Evolutionary conservation across 2,888 invertebrate species (phyloP).

Genomic region (Drosophila mulleri): DNA sequence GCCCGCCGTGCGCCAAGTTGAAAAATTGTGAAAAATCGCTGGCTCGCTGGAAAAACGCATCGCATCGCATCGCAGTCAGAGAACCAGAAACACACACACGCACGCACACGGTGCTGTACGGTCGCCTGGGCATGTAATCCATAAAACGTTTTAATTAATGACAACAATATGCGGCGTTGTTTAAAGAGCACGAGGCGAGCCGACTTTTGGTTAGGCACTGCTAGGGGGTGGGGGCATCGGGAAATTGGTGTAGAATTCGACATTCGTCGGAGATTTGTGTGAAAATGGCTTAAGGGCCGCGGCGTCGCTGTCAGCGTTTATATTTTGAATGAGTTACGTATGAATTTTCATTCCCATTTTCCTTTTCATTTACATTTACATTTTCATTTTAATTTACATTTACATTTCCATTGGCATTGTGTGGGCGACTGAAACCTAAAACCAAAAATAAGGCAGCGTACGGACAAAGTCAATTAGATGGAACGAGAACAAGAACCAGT

Average conservation of each 20-base stretch:
- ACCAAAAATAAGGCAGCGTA: conserved; percentile 30
- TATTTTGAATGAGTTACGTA: conserved; percentile 68
- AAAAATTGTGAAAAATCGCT: conserved; percentile 78
- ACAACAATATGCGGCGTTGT: conserved; percentile 79
- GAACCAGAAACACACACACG: conserved; percentile 5
- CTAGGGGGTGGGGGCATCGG: conserved; percentile 6
- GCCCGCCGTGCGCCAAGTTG: conserved; percentile 63
- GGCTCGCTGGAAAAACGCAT: conserved; percentile 51
- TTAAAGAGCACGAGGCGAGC: conserved; percentile 41
- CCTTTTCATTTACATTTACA: not conserved
- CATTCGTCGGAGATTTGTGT: conserved; percentile 61
- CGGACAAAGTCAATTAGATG: conserved; percentile 33
- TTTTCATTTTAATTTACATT: not conserved
- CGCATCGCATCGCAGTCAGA: conserved; percentile 3
- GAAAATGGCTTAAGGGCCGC: conserved; percentile 55
- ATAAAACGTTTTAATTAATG: conserved; percentile 81
- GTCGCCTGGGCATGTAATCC: conserved; percentile 70
- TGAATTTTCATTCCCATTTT: conserved; percentile 6
- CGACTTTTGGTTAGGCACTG: not conserved
- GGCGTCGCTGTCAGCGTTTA: conserved; percentile 52
- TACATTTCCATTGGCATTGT: not conserved
- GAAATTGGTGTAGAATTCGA: conserved; percentile 56
- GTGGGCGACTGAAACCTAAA: conserved; percentile 64
- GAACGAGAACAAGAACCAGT: conserved; percentile 2
- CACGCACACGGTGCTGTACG: conserved; percentile 21